phyloP scores from a whole-genome alignment of 2,888 invertebrate genomes.

The Lochmaea capreae region DNA sequence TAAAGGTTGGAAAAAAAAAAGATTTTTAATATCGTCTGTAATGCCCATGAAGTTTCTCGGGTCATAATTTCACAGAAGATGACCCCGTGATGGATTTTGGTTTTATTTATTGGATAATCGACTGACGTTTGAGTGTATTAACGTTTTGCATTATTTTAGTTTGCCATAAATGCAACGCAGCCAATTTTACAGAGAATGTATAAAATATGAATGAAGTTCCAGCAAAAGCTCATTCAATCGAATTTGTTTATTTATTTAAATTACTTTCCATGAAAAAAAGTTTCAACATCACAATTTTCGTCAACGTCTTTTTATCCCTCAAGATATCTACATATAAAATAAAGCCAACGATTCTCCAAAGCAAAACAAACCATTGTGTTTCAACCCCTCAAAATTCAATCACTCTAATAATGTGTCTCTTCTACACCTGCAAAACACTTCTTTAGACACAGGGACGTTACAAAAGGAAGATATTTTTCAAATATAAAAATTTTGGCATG shows the following conservation, averaged over 20 bases:
- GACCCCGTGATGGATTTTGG: too few species aligned
- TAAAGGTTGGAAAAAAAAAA: too few species aligned
- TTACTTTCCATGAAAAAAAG: neutral
- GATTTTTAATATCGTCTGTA: too few species aligned
- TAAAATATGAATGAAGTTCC: too few species aligned
- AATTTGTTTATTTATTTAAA: neutral
- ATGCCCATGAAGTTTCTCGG: too few species aligned
- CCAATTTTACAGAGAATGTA: too few species aligned
- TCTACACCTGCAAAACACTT: constrained; percentile 18
- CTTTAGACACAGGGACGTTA: neutral
- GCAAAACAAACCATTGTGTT: constrained; percentile 17
- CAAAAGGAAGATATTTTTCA: neutral
- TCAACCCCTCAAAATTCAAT: constrained; percentile 26
- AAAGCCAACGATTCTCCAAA: neutral
- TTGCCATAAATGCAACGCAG: too few species aligned
- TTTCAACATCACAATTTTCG: neutral
- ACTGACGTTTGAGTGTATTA: too few species aligned
- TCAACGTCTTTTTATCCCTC: neutral
- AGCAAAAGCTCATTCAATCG: neutral
- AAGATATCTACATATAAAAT: constrained; percentile 1
- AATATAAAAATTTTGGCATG: neutral
- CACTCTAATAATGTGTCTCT: constrained; percentile 25
- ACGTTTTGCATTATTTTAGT: too few species aligned
- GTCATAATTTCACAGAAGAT: too few species aligned
- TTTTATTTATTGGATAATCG: too few species aligned